Evolutionary conservation across 2,797 vertebrate species (phyloP).

Genomic region (Sus cebifrons): DNA sequence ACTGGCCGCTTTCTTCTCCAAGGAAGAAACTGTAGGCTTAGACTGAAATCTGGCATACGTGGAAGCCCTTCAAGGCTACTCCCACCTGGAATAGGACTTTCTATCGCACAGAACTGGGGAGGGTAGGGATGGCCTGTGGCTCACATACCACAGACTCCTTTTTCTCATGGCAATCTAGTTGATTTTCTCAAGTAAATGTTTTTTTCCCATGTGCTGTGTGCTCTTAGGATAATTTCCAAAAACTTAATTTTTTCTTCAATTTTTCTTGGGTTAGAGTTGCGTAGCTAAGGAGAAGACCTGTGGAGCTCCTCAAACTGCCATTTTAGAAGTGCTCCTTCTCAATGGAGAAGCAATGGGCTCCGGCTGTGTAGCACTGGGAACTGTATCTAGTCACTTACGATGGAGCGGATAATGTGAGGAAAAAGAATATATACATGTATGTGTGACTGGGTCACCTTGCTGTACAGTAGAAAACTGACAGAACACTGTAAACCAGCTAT

Average conservation of each 20-base stretch:
- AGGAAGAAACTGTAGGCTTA: neutral
- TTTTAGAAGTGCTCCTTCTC: neutral
- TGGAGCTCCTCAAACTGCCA: neutral
- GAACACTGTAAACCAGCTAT: too few relatives aligned
- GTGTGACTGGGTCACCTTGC: too few relatives aligned
- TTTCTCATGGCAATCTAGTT: neutral
- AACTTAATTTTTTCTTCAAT: neutral
- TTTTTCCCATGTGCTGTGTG: neutral
- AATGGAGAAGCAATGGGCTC: neutral
- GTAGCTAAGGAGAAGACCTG: neutral
- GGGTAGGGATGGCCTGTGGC: neutral
- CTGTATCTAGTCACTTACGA: too few relatives aligned
- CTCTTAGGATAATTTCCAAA: constrained; percentile 22
- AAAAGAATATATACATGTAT: too few relatives aligned
- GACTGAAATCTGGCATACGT: neutral
- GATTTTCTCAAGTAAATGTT: constrained; percentile 31
- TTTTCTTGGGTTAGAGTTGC: neutral
- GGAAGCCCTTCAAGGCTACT: neutral
- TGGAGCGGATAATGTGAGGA: too few relatives aligned
- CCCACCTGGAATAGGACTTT: neutral
- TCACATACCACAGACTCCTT: neutral
- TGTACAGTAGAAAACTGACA: too few relatives aligned
- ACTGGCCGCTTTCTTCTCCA: neutral
- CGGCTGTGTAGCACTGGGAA: too few relatives aligned
- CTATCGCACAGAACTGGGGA: neutral